phyloP scores from a whole-genome alignment of 1,140 invertebrate species.

The Trichonephila inaurata region DNA sequence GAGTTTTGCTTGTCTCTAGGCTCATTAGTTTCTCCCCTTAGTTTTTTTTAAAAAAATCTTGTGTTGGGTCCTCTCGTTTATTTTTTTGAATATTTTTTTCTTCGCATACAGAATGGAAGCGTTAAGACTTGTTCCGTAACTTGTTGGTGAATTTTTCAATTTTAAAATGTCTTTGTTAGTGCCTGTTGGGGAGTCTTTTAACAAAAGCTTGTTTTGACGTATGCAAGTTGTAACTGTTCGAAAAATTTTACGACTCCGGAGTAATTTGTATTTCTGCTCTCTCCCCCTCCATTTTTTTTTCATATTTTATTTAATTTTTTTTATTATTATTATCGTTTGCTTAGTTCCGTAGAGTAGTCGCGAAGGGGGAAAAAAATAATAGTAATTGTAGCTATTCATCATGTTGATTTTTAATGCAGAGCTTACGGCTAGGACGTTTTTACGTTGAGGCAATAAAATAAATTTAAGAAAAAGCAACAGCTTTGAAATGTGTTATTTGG shows the following conservation, averaged over 20 bases:
- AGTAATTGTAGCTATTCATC: background rate
- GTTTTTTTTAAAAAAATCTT: background rate
- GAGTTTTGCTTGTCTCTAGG: constrained; percentile 55
- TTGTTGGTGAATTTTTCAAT: constrained; percentile 34
- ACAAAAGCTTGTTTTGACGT: background rate
- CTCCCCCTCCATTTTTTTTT: background rate
- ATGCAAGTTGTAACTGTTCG: background rate
- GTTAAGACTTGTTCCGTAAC: constrained; percentile 16
- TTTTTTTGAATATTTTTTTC: background rate
- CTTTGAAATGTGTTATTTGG: constrained; percentile 7
- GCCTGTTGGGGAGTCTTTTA: background rate
- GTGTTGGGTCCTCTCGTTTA: constrained; percentile 10
- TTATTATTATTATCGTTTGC: constrained; percentile 17
- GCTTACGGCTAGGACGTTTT: background rate
- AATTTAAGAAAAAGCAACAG: background rate
- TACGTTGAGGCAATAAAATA: background rate
- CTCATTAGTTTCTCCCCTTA: constrained; percentile 30
- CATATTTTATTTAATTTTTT: background rate
- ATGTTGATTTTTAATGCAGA: background rate
- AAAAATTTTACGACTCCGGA: background rate
- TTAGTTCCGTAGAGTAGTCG: background rate
- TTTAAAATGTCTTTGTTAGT: constrained; percentile 42
- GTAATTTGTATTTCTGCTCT: constrained; percentile 8
- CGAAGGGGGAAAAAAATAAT: background rate
- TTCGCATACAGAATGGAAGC: background rate